Percentiles rank a stretch among this genome's conserved stretches.
phyloP scores from a whole-genome alignment of 2,113 vertebrate genomes.

The Upupa epops region DNA sequence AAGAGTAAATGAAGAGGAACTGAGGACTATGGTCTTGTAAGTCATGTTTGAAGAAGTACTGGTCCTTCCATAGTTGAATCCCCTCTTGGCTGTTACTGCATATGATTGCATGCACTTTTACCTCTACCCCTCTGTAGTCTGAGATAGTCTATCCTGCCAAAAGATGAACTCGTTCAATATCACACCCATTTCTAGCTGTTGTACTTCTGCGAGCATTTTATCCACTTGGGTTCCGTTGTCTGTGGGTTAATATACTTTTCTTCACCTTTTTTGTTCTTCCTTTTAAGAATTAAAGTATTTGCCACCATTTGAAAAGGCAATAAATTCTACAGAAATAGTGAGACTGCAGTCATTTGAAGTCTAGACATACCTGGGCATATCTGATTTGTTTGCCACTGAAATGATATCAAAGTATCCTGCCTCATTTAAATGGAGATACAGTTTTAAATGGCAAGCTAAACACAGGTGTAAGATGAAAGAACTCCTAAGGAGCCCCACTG shows the following conservation, averaged over 20 bases:
- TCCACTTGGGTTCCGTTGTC: neutral
- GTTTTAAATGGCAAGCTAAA: neutral
- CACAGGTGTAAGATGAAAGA: neutral
- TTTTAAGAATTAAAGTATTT: neutral
- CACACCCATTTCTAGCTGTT: neutral
- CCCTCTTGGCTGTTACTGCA: neutral
- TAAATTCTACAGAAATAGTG: neutral
- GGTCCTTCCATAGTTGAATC: neutral
- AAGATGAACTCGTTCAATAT: neutral
- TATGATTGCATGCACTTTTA: neutral
- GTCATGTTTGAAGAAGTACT: neutral
- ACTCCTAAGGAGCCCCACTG: neutral
- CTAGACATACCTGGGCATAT: neutral
- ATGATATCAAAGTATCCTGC: neutral
- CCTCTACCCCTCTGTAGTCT: neutral
- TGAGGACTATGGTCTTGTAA: neutral
- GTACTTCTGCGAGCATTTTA: neutral
- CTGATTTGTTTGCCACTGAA: neutral
- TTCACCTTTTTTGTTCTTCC: neutral
- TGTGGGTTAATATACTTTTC: neutral
- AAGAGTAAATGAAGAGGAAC: neutral
- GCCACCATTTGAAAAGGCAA: neutral
- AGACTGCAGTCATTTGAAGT: neutral
- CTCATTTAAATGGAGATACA: neutral
- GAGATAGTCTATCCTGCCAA: neutral